Evolutionary conservation across 2,888 invertebrate genomes (phyloP), one percentile per base, ranked within the genome.

Genomic region (Agonopterix arenella): DNA sequence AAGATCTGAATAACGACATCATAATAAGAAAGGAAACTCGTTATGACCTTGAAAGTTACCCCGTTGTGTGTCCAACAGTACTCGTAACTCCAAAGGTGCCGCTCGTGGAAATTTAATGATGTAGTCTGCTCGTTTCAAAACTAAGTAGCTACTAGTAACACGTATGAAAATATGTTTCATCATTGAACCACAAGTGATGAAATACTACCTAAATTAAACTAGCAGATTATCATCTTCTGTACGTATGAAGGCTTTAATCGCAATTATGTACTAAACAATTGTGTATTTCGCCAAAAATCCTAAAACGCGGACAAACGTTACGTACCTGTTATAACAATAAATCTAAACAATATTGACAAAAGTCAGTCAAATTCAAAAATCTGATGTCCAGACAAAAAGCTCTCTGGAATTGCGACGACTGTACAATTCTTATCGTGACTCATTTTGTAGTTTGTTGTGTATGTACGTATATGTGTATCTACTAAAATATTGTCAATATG

Each of bases 401-500:
- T 28, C 28, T 28, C 28, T 88, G 88, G 88, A 84, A 73, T 88
- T 89, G 86, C 88, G 86, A 88, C 69, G 83, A 86, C 88, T 88
- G 88, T 85, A 66, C 61, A 74, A 70, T 73, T 82, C 73, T 80
- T 78, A 76, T 74, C 80, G 83, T 86, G 79, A 76, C 68, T 84
- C 80, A 85, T 88, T 80, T 73, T 70, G 88, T 88, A 88, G 88
- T 81, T 86, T 84, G 85, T 78, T 85, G 83, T 90, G 81, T 84
- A 78, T 88, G 82, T 89, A 81, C 84, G 84, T 89, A 83, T 83
- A 78, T 89, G 81, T 89, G 83, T 90, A 81, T 53, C 46, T 79
- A 80, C 70, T 78, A 72, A 77, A 77, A 81, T 74, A 78, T 74
- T 76, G 75, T 77, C 73, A 80, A 76, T 71, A 70, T 71, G 68